Evolutionary conservation across 2,888 invertebrate genomes (phyloP).

Genomic region (Andrena haemorrhoa): DNA sequence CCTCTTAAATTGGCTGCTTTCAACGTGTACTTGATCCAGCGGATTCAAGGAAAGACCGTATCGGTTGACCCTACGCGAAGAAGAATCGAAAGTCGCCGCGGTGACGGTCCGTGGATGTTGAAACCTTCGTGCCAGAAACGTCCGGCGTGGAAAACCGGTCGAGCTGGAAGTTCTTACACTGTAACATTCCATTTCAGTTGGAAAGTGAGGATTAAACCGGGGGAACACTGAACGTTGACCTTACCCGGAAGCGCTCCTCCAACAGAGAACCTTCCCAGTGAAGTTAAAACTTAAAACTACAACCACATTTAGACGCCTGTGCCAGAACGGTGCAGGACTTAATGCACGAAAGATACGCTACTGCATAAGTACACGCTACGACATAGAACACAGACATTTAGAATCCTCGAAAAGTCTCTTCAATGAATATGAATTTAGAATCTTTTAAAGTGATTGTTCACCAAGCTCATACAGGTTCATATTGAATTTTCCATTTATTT

Average conservation of each 20-base stretch:
- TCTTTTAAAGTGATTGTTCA: no score
- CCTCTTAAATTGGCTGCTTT: background rate
- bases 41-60: slow-evolving; percentile 3
- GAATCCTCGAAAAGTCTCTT: no score
- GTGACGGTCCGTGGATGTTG: slow-evolving; percentile 53
- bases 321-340: no score
- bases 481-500: no score
- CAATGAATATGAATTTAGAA: no score
- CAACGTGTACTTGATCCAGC: background rate
- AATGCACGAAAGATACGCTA: no score
- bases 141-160: slow-evolving; percentile 65
- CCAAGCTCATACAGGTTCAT: no score
- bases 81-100: slow-evolving; percentile 51
- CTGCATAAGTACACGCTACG: no score
- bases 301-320: no score
- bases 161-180: slow-evolving; percentile 59
- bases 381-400: no score
- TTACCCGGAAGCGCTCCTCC: slow-evolving; percentile 59
- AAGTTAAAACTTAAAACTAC: slow-evolving; percentile 1
- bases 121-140: slow-evolving; percentile 54
- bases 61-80: slow-evolving; percentile 11
- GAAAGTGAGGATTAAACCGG: slow-evolving; percentile 51
- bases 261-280: slow-evolving; percentile 33
- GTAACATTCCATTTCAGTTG: slow-evolving; percentile 62
- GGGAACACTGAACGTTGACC: slow-evolving; percentile 64